These are phyloP conservation scores for Periophthalmus modestus DNA, from an alignment of 2,113 vertebrate species.

Conservation along the genomic window DNA sequence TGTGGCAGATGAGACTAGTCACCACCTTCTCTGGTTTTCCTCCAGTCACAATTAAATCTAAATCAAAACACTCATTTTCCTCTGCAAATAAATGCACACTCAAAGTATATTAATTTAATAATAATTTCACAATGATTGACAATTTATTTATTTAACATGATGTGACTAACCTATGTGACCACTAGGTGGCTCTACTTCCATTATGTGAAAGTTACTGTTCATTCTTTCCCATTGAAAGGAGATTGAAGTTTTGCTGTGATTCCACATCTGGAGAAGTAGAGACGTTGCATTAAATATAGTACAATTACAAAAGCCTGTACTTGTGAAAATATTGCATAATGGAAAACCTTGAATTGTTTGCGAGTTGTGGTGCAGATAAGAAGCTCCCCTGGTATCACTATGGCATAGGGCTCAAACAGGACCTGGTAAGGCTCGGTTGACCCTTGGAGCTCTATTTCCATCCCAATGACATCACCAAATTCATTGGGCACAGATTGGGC, in stretches of 20 bases:
- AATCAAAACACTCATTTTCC: conserved; percentile 73
- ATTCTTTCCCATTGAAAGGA: conserved; percentile 84
- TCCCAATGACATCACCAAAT: conserved; percentile 71
- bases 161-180: conserved; percentile 72
- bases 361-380: conserved; percentile 77
- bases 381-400: conserved; percentile 85
- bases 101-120: neutral
- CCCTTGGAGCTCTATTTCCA: conserved; percentile 92
- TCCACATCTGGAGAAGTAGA: conserved; percentile 86
- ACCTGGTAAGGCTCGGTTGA: conserved; percentile 81
- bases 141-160: neutral
- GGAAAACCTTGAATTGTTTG: conserved; percentile 85
- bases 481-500: conserved; percentile 36
- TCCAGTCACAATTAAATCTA: conserved; percentile 81
- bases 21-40: conserved; percentile 73
- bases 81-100: conserved; percentile 65
- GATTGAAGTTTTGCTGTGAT: conserved; percentile 85
- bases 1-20: conserved; percentile 77
- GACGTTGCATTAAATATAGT: neutral
- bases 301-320: neutral
- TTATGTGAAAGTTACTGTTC: conserved; percentile 63
- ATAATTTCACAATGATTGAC: neutral
- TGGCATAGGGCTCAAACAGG: conserved; percentile 85
- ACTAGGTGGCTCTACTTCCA: conserved; percentile 83
- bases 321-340: neutral